A percentile compares a stretch with the other conserved stretches of the same genome.
phyloP scores from a whole-genome alignment of 2,797 vertebrate species.

The Tarsius wallacei region DNA sequence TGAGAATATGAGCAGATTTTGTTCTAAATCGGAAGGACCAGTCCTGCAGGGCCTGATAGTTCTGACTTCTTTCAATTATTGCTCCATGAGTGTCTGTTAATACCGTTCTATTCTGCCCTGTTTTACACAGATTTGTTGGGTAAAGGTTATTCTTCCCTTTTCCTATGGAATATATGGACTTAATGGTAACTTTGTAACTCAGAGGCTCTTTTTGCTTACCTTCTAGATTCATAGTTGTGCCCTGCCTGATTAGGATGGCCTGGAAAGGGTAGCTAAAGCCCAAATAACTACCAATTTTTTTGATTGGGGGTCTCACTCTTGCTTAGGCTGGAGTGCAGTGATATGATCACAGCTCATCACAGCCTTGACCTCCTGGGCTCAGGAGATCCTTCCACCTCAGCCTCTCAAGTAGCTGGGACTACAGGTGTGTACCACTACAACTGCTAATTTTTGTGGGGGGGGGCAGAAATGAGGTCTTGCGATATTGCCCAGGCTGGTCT shows the following conservation, averaged over 20 bases:
- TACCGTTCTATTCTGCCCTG: neutral
- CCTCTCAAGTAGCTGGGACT: no score
- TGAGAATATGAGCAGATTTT: neutral
- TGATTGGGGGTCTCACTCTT: no score
- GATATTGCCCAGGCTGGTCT: no score
- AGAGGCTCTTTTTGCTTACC: neutral
- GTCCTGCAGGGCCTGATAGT: neutral
- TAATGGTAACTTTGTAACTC: neutral
- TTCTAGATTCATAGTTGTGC: neutral
- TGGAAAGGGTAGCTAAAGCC: neutral
- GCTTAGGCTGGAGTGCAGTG: no score
- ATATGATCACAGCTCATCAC: no score
- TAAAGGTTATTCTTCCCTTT: neutral
- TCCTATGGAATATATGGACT: neutral
- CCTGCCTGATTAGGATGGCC: neutral
- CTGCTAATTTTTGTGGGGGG: no score
- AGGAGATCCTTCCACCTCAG: no score
- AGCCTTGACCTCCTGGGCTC: no score
- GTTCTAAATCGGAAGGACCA: neutral
- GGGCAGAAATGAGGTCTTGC: no score
- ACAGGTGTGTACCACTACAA: no score
- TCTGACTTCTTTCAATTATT: neutral
- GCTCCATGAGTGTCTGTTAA: neutral
- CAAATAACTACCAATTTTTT: neutral
- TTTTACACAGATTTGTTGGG: neutral